These are phyloP conservation scores for Turritopsis dohrnii DNA, from an alignment of 30 jellyfish, hydroid and myxozoan species.

Conservation along the genomic window DNA sequence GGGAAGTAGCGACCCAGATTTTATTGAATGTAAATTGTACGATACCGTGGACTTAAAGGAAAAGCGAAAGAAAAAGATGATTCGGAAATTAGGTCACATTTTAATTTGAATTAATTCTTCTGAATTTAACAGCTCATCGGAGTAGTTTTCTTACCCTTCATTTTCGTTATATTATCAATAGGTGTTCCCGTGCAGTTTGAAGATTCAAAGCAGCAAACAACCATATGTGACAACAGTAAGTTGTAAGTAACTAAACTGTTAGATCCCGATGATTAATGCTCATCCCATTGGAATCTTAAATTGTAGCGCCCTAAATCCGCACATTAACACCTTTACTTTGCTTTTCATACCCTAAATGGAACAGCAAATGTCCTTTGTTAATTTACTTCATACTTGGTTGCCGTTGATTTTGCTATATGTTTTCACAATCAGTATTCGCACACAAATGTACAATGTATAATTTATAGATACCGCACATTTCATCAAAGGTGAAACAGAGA, in stretches of 20 bases:
- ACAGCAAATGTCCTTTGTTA: neutral
- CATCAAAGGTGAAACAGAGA: too few relatives aligned
- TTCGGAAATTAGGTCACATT: neutral
- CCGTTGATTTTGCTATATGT: neutral
- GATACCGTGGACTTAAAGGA: neutral
- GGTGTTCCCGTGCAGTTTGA: neutral
- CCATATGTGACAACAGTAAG: neutral
- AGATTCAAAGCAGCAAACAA: neutral
- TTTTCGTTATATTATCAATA: neutral
- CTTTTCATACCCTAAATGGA: neutral
- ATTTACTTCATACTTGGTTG: neutral
- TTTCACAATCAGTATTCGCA: neutral
- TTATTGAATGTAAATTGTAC: neutral
- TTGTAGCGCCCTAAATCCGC: neutral
- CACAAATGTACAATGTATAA: neutral
- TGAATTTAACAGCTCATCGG: neutral
- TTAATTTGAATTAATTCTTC: neutral
- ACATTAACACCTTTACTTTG: neutral
- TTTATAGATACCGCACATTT: too few relatives aligned
- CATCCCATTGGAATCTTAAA: neutral
- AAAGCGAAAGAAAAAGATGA: neutral
- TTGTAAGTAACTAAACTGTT: neutral
- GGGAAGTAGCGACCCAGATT: neutral
- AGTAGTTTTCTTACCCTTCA: neutral
- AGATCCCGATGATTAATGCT: neutral